phyloP scores from a whole-genome alignment of 2,797 vertebrate genomes.

The Acanthis flammea region DNA sequence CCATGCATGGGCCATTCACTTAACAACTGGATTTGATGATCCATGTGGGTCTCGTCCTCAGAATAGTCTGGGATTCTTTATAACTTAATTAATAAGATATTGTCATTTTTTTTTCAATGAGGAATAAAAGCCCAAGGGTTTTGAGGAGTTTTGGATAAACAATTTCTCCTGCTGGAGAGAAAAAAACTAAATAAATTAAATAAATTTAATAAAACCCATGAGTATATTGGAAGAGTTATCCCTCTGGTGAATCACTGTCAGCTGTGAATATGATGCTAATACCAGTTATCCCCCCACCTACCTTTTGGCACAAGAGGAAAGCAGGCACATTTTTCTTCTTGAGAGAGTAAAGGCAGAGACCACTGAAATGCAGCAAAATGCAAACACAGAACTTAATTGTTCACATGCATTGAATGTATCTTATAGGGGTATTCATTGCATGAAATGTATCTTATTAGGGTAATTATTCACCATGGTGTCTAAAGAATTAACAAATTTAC shows the following conservation, averaged over 20 bases:
- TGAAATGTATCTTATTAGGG: background rate
- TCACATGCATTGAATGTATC: background rate
- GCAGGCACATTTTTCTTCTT: background rate
- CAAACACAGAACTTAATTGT: background rate
- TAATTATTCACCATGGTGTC: background rate
- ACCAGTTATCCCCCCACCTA: background rate
- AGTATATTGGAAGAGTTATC: background rate
- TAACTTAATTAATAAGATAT: background rate
- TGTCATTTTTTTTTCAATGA: background rate
- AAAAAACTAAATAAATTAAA: background rate
- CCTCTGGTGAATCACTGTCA: background rate
- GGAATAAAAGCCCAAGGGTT: background rate
- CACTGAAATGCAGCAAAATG: background rate
- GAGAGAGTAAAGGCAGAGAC: background rate
- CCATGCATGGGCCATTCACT: background rate
- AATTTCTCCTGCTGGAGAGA: background rate
- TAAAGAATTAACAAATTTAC: background rate
- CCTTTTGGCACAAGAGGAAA: background rate
- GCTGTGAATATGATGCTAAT: background rate
- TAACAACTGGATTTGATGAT: background rate
- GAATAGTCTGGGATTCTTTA: background rate
- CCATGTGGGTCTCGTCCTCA: background rate
- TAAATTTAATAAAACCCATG: fast-evolving
- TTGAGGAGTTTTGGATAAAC: background rate
- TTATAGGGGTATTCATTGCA: background rate